phyloP scores from a whole-genome alignment of 2,113 vertebrate genomes.

The Clarias gariepinus region DNA sequence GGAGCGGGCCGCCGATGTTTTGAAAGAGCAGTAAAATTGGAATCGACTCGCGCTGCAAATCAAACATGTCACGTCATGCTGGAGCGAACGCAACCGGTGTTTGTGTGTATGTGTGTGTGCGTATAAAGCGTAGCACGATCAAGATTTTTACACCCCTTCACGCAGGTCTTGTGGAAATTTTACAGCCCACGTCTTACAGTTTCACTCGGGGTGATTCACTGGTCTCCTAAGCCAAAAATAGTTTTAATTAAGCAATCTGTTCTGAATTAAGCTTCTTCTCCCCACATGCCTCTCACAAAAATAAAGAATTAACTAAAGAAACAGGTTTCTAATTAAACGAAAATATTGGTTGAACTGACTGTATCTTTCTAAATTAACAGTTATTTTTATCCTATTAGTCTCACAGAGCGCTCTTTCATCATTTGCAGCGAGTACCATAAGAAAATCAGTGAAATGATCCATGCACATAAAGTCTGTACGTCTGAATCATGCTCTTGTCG shows the following conservation, averaged over 20 bases:
- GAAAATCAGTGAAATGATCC: background rate
- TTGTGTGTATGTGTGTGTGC: background rate
- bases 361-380: conserved; percentile 17
- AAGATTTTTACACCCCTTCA: background rate
- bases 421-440: background rate
- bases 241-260: conserved; percentile 47
- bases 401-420: conserved; percentile 2
- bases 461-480: background rate
- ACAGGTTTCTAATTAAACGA: conserved; percentile 47
- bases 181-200: conserved; percentile 6
- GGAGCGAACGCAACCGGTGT: background rate
- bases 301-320: conserved; percentile 51
- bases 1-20: conserved; percentile 21
- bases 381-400: conserved; percentile 36
- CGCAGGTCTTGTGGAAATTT: background rate
- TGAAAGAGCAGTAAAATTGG: conserved; percentile 27
- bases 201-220: conserved; percentile 8
- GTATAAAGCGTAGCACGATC: background rate
- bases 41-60: conserved; percentile 36
- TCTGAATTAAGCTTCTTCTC: conserved; percentile 40
- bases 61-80: conserved; percentile 20
- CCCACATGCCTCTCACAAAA: conserved; percentile 26
- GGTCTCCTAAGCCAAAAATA: conserved; percentile 37
- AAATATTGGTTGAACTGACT: conserved; percentile 33
- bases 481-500: background rate